Conservation (phyloP, 1,140 invertebrate genomes). For the Phortica variegata region DNA sequence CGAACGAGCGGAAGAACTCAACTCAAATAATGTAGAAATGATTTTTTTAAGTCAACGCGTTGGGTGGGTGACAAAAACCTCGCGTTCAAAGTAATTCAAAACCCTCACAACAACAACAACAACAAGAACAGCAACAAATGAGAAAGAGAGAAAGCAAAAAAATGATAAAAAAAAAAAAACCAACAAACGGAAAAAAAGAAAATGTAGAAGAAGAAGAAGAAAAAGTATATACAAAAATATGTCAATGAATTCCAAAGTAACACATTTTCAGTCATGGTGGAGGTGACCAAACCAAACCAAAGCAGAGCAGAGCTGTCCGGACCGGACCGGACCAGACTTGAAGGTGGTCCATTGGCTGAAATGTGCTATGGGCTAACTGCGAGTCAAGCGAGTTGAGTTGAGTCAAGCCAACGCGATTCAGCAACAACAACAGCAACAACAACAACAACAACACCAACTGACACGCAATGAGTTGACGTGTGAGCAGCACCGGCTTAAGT, state of each 20-base stretch:
- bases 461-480: background rate
- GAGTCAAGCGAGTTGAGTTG: no score
- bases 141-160: background rate
- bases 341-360: no score
- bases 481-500: conserved; percentile 26
- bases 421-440: background rate
- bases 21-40: conserved; percentile 3
- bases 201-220: conserved; percentile 27
- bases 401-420: no score
- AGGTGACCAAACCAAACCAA: no score
- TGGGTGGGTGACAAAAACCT: conserved; percentile 31
- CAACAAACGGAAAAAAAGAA: conserved; percentile 3
- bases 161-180: background rate
- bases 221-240: no score
- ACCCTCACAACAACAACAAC: conserved; percentile 16
- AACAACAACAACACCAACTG: background rate
- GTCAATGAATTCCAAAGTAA: conserved; percentile 52
- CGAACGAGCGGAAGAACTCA: background rate
- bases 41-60: background rate
- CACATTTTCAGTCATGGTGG: no score
- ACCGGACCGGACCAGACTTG: no score
- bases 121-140: conserved; percentile 5
- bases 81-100: conserved; percentile 45
- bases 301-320: no score
- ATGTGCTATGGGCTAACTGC: no score